A percentile compares a stretch with the other conserved stretches of the same genome.
Conservation (phyloP, 2,113 vertebrate species). For the Trematomus loennbergii region DNA sequence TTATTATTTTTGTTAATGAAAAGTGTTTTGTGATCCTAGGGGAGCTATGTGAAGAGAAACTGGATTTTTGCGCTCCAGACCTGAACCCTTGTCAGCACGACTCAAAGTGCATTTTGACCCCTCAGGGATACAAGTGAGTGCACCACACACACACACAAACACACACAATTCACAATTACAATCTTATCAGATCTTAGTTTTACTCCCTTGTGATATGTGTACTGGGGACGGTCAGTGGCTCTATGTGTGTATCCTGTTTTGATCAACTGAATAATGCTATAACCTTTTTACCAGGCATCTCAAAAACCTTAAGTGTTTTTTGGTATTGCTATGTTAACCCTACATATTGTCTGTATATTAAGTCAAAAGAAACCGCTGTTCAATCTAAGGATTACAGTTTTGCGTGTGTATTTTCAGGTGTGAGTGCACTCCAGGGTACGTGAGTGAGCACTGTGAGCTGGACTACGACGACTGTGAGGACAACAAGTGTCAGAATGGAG, state of each 20-base stretch:
- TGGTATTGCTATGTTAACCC: no score
- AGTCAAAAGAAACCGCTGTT: neutral
- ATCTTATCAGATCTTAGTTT: slow-evolving; percentile 35
- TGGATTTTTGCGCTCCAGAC: slow-evolving; percentile 95
- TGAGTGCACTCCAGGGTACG: slow-evolving; percentile 95
- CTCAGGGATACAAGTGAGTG: slow-evolving; percentile 94
- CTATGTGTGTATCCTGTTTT: neutral
- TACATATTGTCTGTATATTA: neutral
- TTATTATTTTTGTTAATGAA: neutral
- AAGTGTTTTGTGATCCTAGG: slow-evolving; percentile 81
- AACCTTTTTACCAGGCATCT: slow-evolving; percentile 17
- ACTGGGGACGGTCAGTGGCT: neutral
- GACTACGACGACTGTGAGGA: slow-evolving; percentile 95
- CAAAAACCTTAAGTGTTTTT: neutral
- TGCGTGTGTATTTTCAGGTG: slow-evolving; percentile 84
- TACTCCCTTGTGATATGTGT: neutral
- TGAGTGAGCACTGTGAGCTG: slow-evolving; percentile 93
- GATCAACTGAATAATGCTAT: neutral
- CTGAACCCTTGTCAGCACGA: slow-evolving; percentile 96
- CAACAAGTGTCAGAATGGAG: slow-evolving; percentile 96
- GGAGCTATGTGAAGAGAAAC: slow-evolving; percentile 96
- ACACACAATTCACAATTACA: slow-evolving; percentile 6
- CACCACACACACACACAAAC: slow-evolving; percentile 16
- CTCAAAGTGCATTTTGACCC: slow-evolving; percentile 94
- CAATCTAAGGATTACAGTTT: neutral